These are phyloP conservation scores for Vanacampus margaritifer DNA, from an alignment of 2,113 vertebrate genomes.

Conservation along the genomic window DNA sequence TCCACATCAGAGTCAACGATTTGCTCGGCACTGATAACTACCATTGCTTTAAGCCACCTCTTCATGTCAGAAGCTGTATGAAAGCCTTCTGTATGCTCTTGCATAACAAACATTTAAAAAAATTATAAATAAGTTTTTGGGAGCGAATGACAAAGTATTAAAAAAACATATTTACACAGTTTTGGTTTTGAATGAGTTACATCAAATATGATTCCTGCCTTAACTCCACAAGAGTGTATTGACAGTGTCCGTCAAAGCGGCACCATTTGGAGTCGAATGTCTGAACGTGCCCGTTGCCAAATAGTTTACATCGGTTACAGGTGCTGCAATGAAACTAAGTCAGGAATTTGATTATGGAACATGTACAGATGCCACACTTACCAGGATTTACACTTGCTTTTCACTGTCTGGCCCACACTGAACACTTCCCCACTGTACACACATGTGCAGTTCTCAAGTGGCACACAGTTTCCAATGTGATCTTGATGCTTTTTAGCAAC, in stretches of 20 bases:
- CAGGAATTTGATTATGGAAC: neutral
- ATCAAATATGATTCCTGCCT: conserved; percentile 19
- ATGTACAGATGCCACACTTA: conserved; percentile 19
- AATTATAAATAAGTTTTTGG: too few species aligned
- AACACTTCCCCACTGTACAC: conserved; percentile 55
- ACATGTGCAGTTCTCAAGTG: conserved; percentile 64
- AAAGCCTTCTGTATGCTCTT: too few species aligned
- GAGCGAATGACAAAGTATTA: too few species aligned
- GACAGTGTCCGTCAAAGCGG: conserved; percentile 70
- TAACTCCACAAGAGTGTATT: conserved; percentile 72
- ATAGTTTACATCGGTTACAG: conserved; percentile 69
- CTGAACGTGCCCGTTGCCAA: conserved; percentile 74
- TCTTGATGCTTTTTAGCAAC: too few species aligned
- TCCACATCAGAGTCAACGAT: conserved; percentile 79
- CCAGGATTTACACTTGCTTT: conserved; percentile 63
- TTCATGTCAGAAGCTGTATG: too few species aligned
- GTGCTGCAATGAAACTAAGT: conserved; percentile 32
- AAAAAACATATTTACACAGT: too few species aligned
- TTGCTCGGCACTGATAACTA: conserved; percentile 59
- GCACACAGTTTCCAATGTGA: conserved; percentile 63
- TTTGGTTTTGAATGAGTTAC: too few species aligned
- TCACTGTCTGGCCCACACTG: conserved; percentile 49
- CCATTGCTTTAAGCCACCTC: too few species aligned
- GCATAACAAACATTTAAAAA: too few species aligned
- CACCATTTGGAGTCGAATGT: conserved; percentile 75